Base-by-base conservation (phyloP, 1,140 invertebrate genomes). In the Reticulitermes speratus region DNA sequence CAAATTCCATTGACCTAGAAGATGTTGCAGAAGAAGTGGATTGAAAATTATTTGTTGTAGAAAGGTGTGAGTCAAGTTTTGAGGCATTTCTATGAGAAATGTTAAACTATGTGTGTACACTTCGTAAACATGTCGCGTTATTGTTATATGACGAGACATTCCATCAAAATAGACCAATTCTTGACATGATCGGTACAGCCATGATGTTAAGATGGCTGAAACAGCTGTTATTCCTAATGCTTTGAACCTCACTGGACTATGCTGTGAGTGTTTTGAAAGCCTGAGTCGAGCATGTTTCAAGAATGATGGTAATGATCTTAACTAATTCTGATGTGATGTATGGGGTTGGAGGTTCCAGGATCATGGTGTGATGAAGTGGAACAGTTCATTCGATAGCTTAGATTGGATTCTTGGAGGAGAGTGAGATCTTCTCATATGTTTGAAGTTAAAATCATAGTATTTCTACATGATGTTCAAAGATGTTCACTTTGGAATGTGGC, bases 81-180 rank as follows among this genome's bases (percentile, higher is more conserved):
- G n/a, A 14, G 11, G 14, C 25, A 75, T 75, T 75, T 75, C 14
- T 75, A 3, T 75, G 65, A 30, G 65, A 75, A n/a, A 21, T 55
- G 19, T 55, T 55, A 55, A 16, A 19, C 16, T 55, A 14, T 55
- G 52, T 55, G 52, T 55, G 52, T 55, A 21, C 19, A 5, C 52
- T 55, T 25, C 16, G 65, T 30, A 30, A 25, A 75, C 25, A 75
- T 75, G 65, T 75, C 65, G n/a, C 65, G 65, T 75, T 75, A 75
- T 75, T 30, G 65, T 75, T 75, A 30, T n/a, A 75, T 75, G 65
- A 75, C 65, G 65, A 75, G 65, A 75, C 65, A 75, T 75, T 75
- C 65, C 65, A 55, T 55, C 52, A 55, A 21, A 55, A 19, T 55
- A 55, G 52, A 55, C 52, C 52, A 75, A 65, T 12, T 30, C 65